Evolutionary conservation across 2,888 invertebrate genomes (phyloP), one percentile per base, ranked within the genome.

Genomic region (Bombyx huttoni): DNA sequence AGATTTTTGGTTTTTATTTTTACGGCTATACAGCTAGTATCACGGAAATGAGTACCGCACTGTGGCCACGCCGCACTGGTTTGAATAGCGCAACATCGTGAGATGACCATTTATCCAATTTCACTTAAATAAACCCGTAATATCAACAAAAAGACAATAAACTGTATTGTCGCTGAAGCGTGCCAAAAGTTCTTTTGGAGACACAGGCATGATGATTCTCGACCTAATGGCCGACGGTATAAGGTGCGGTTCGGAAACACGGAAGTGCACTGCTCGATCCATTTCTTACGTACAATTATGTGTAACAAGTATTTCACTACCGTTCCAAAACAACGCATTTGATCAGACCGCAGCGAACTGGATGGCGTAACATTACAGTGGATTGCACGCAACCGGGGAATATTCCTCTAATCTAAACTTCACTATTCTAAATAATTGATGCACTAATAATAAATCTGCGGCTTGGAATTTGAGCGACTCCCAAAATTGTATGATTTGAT

Each of bases 81-180:
- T 87, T 85, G 88, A 85, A 75, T 75, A 75, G 77, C 69, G 70
- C 72, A 75, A 81, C 78, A 78, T 78, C 64, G 73, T 71, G 80
- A 81, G 79, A 79, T 83, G 80, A 81, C 83, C 85, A 85, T 89
- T 89, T 89, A 89, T 87, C 83, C 77, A 84, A 86, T 88, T 89
- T 86, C 88, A 79, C 85, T 86, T 85, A 86, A 86, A 86, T 85
- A 84, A 84, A 85, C 81, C 78, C 70, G 84, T 81, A 81, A 83
- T 85, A 76, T 83, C 73, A 73, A 79, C 80, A 87, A 86, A 86
- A 86, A 82, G 81, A 80, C 73, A 68, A 81, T 75, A 69, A 72
- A 66, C 58, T 62, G 64, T 56, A 63, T 69, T 78, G 75, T 70
- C 73, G 70, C 60, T 70, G 67, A 62, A 72, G 69, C 75, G 70